Percentiles rank a stretch among this genome's conserved stretches.
Conservation (phyloP, 2,797 vertebrate genomes). For the Crypturellus tataupa region DNA sequence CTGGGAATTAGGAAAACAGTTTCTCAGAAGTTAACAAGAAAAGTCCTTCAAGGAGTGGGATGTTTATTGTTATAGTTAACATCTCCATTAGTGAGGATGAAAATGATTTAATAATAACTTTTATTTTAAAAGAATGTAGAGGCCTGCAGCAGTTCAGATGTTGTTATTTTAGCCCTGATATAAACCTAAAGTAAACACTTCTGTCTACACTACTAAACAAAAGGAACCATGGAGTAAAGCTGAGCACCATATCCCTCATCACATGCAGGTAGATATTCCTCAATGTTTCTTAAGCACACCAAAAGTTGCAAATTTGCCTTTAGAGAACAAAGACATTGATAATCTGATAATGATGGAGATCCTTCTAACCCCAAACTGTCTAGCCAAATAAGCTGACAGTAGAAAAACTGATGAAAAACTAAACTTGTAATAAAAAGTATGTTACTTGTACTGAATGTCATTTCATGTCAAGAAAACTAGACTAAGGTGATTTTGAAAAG, state of each 20-base stretch:
- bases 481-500: neutral
- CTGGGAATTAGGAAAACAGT: neutral
- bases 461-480: neutral
- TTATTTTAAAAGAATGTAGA: neutral
- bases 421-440: neutral
- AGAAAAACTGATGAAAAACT: neutral
- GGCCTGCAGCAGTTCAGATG: neutral
- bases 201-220: neutral
- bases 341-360: neutral
- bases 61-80: neutral
- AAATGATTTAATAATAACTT: neutral
- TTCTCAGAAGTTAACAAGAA: neutral
- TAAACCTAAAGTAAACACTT: neutral
- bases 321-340: neutral
- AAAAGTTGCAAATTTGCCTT: neutral
- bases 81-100: neutral
- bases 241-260: neutral
- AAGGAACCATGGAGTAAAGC: neutral
- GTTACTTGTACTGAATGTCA: neutral
- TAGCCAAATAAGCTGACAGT: neutral
- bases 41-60: neutral
- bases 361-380: neutral
- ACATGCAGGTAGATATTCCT: accelerated
- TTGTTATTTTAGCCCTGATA: neutral
- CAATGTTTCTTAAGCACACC: neutral